Evolutionary conservation across 1,140 invertebrate species (phyloP).

Genomic region (Gonatopus flavifemur): DNA sequence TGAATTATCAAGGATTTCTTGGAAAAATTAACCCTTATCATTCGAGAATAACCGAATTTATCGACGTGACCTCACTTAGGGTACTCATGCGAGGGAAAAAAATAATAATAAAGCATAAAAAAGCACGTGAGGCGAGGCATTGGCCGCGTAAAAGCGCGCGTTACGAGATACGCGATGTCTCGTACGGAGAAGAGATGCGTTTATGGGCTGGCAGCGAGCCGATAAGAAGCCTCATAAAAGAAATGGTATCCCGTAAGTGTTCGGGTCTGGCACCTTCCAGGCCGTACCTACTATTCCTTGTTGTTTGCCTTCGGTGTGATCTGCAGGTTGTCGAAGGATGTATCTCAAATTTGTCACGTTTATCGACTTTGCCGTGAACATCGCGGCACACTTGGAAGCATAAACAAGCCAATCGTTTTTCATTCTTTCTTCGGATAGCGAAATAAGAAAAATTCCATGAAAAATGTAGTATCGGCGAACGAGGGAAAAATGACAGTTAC

Average conservation of each 20-base stretch:
- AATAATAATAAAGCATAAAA: neutral
- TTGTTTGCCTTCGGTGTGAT: slow-evolving; percentile 29
- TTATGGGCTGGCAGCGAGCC: slow-evolving; percentile 49
- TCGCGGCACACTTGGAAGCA: slow-evolving; percentile 28
- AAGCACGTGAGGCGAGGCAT: slow-evolving; percentile 26
- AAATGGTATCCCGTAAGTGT: slow-evolving; percentile 48
- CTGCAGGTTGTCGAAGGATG: slow-evolving; percentile 35
- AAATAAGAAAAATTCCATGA: too few relatives aligned
- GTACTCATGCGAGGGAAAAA: too few relatives aligned
- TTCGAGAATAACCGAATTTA: too few relatives aligned
- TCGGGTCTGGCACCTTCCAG: slow-evolving; percentile 30
- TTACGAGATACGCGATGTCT: slow-evolving; percentile 9
- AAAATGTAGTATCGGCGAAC: too few relatives aligned
- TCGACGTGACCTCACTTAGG: too few relatives aligned
- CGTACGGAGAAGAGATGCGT: slow-evolving; percentile 37
- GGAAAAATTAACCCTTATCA: too few relatives aligned
- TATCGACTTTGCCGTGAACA: slow-evolving; percentile 37
- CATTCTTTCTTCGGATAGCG: too few relatives aligned
- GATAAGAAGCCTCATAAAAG: slow-evolving; percentile 55
- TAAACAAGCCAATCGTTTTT: too few relatives aligned
- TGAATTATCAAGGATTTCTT: too few relatives aligned
- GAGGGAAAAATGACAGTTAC: too few relatives aligned
- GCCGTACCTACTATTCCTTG: too few relatives aligned
- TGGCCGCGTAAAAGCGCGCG: slow-evolving; percentile 34
- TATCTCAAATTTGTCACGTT: slow-evolving; percentile 42